phyloP scores from a whole-genome alignment of 2,888 invertebrate genomes.

The Perizoma flavofasciatum region DNA sequence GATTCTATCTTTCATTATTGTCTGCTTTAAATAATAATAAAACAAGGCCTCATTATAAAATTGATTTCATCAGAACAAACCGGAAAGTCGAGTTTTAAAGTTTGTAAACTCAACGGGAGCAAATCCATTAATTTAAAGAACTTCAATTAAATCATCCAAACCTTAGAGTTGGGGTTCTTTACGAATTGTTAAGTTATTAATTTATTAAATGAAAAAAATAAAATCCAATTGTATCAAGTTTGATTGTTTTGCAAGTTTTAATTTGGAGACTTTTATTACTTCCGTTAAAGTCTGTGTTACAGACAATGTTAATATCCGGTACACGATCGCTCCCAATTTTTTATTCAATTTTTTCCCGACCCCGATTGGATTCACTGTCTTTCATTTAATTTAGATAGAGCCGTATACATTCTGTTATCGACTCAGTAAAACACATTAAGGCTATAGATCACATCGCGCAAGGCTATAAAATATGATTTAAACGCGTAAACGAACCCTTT shows the following conservation, averaged over 20 bases:
- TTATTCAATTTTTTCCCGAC: conserved; percentile 25
- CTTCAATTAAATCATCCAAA: conserved; percentile 73
- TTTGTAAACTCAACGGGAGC: conserved; percentile 57
- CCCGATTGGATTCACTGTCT: conserved; percentile 28
- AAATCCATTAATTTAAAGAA: conserved; percentile 76
- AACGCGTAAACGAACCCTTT: conserved; percentile 58
- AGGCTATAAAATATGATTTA: conserved; percentile 42
- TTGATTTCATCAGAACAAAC: conserved; percentile 73
- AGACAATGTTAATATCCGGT: conserved; percentile 36
- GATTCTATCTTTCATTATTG: conserved; percentile 22
- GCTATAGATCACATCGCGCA: conserved; percentile 37
- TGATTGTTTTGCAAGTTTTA: conserved; percentile 40
- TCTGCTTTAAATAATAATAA: conserved; percentile 24
- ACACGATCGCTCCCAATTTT: conserved; percentile 29
- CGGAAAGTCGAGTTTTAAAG: conserved; percentile 69
- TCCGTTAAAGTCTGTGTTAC: conserved; percentile 32
- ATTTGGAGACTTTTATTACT: conserved; percentile 38
- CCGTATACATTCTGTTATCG: conserved; percentile 17
- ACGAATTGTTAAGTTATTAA: conserved; percentile 55
- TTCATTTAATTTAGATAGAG: conserved; percentile 14
- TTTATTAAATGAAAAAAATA: conserved; percentile 48
- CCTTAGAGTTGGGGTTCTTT: conserved; percentile 56
- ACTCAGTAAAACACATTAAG: conserved; percentile 28
- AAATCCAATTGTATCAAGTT: conserved; percentile 44
- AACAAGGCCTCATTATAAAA: conserved; percentile 56